These are phyloP conservation scores for Cyprinodon variegatus DNA, from an alignment of 2,113 vertebrate genomes.

Conservation along the genomic window DNA sequence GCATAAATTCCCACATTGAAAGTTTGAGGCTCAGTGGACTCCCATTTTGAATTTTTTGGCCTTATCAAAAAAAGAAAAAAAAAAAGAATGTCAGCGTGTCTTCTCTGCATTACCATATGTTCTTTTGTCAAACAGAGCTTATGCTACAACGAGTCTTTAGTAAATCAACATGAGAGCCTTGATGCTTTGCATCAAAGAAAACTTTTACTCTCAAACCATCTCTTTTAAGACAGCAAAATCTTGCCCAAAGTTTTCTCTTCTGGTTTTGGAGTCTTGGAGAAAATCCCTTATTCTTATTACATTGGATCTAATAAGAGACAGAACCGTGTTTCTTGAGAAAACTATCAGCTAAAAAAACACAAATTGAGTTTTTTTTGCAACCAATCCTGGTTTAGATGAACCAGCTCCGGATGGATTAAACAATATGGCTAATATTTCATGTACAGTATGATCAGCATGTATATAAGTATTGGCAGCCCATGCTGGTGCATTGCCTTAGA, in stretches of 20 bases:
- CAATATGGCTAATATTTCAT: background rate
- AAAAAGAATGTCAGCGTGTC: background rate
- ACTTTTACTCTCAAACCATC: background rate
- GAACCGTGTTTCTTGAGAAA: background rate
- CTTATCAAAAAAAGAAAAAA: background rate
- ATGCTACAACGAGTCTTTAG: background rate
- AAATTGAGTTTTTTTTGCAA: background rate
- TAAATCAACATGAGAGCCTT: background rate
- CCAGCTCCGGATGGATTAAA: background rate
- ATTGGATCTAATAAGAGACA: background rate
- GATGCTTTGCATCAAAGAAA: background rate
- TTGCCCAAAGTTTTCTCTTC: no score
- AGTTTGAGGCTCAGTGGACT: no score
- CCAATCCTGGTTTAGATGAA: background rate
- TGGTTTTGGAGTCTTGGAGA: no score
- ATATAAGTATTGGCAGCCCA: no score
- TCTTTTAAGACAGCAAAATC: background rate
- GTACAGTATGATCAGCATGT: no score
- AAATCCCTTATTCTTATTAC: no score
- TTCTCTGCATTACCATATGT: background rate
- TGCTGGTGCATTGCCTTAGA: no score
- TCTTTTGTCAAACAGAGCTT: no score
- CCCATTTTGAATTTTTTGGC: background rate
- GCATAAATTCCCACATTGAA: background rate
- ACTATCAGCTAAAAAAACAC: background rate